Conservation (phyloP, 1,140 invertebrate genomes). For the Thaumatotibia leucotreta region DNA sequence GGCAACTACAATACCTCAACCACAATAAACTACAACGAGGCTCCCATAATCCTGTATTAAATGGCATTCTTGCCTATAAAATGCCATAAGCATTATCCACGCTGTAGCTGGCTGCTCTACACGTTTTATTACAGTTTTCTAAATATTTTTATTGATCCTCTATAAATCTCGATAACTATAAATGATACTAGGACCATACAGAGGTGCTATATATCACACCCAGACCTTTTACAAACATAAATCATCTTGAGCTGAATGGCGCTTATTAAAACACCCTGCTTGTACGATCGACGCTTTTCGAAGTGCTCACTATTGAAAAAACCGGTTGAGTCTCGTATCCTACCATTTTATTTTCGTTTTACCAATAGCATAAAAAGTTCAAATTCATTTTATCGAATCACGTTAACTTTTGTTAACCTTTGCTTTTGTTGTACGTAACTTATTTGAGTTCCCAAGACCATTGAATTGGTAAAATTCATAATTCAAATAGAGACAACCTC, state of each 20-base stretch:
- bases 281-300: conserved; percentile 23
- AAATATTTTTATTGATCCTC: conserved; percentile 42
- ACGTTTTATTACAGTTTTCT: conserved; percentile 33
- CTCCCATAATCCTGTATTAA: conserved; percentile 35
- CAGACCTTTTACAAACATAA: conserved; percentile 31
- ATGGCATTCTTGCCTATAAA: conserved; percentile 33
- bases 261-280: conserved; percentile 38
- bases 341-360: neutral
- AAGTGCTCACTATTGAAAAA: conserved; percentile 20
- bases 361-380: neutral
- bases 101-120: neutral
- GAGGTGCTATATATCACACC: conserved; percentile 35
- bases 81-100: conserved; percentile 16
- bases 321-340: neutral
- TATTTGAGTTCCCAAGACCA: neutral
- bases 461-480: neutral
- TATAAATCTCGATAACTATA: conserved; percentile 36
- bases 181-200: conserved; percentile 25
- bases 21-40: conserved; percentile 24
- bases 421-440: neutral
- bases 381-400: neutral
- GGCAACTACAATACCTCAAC: conserved; percentile 7
- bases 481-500: neutral
- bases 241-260: conserved; percentile 35
- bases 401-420: neutral